These are phyloP conservation scores for Pseudoatta argentina DNA, from an alignment of 1,140 invertebrate species.

Conservation along the genomic window DNA sequence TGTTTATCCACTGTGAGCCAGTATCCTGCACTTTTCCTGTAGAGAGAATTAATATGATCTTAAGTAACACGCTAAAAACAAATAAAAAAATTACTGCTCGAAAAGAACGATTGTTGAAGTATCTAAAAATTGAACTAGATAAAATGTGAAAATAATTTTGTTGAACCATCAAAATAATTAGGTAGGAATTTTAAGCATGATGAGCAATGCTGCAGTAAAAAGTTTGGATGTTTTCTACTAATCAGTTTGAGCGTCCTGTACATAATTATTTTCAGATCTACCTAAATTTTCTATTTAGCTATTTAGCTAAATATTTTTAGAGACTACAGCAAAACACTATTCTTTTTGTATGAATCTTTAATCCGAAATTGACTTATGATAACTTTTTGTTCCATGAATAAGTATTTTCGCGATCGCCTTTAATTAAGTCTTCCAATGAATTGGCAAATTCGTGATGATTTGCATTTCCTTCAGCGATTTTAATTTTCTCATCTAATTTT, in stretches of 20 bases:
- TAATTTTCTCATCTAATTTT: not conserved
- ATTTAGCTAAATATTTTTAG: too few relatives aligned
- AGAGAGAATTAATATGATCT: constrained; percentile 10
- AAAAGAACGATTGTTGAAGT: too few relatives aligned
- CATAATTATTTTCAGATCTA: too few relatives aligned
- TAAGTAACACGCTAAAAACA: not conserved
- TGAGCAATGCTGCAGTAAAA: too few relatives aligned
- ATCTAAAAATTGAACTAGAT: too few relatives aligned
- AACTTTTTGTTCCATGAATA: not conserved
- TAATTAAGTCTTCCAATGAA: not conserved
- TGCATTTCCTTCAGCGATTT: not conserved
- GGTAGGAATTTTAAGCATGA: too few relatives aligned
- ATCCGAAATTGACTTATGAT: not conserved
- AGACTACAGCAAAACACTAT: too few relatives aligned
- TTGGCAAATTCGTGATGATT: not conserved
- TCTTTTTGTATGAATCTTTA: not conserved
- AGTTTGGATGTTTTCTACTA: too few relatives aligned
- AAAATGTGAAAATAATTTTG: too few relatives aligned
- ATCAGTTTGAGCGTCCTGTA: too few relatives aligned
- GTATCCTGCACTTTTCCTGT: not conserved
- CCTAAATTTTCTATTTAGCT: too few relatives aligned
- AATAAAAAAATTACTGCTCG: not conserved
- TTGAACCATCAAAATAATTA: too few relatives aligned
- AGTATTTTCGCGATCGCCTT: not conserved
- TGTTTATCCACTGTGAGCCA: not conserved